Evolutionary conservation across 2,797 vertebrate genomes (phyloP).

Genomic region (Hypotaenidia okinawae): DNA sequence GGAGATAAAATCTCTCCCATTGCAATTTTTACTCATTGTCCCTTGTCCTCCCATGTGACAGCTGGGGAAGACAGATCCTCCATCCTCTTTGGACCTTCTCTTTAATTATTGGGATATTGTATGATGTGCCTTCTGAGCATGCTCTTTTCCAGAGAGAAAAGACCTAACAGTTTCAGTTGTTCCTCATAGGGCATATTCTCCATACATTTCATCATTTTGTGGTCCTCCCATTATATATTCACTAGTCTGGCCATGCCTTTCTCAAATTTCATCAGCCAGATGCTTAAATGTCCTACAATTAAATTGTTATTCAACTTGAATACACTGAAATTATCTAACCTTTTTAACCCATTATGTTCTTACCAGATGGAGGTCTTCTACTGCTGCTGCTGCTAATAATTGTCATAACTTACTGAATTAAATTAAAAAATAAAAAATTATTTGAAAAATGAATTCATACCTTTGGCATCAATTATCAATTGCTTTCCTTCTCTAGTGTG

Average conservation of each 20-base stretch:
- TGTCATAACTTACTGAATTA: neutral
- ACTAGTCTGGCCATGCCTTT: neutral
- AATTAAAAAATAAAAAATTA: neutral
- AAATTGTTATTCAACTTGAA: neutral
- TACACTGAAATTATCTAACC: neutral
- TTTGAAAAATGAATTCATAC: neutral
- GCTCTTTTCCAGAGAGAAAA: neutral
- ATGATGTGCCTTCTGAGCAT: neutral
- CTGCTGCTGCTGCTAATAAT: neutral
- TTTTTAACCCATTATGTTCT: neutral
- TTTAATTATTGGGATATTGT: neutral
- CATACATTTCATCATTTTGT: neutral
- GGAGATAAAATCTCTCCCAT: neutral
- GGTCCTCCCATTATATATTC: neutral
- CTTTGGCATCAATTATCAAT: neutral
- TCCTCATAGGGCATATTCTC: neutral
- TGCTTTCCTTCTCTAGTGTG: neutral
- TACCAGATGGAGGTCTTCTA: neutral
- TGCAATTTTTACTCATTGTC: neutral
- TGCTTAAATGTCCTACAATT: neutral
- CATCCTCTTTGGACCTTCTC: neutral
- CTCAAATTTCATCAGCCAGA: neutral
- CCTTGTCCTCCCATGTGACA: neutral
- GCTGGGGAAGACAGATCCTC: neutral
- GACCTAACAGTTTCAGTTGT: neutral